These are phyloP conservation scores for Epistrophe eligans DNA, from an alignment of 2,888 invertebrate genomes.

Conservation along the genomic window DNA sequence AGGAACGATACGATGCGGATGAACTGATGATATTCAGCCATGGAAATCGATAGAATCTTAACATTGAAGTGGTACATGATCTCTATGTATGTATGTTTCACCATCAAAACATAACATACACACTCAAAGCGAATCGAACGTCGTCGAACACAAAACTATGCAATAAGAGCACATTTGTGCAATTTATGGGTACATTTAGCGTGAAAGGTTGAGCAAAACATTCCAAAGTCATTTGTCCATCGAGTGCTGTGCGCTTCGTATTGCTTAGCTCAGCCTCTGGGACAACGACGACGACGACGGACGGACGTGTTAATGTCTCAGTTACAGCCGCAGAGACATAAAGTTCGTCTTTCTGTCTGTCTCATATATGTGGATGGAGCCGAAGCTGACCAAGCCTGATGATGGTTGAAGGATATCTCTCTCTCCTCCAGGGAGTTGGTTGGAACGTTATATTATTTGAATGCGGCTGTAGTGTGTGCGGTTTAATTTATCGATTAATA, in stretches of 20 bases:
- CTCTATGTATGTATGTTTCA: background rate
- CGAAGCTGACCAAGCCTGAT: background rate
- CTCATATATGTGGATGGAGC: background rate
- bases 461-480: constrained; percentile 36
- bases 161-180: constrained; percentile 42
- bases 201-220: constrained; percentile 76
- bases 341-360: constrained; percentile 39
- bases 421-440: constrained; percentile 30
- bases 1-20: background rate
- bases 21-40: constrained; percentile 41
- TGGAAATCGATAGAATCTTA: constrained; percentile 19
- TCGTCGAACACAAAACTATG: background rate
- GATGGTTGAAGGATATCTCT: constrained; percentile 38
- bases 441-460: constrained; percentile 3
- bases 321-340: constrained; percentile 38
- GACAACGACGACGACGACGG: too few species aligned
- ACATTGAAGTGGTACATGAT: constrained; percentile 16
- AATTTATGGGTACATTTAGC: constrained; percentile 74
- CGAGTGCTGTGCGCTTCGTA: constrained; percentile 59
- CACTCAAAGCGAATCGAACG: background rate
- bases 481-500: constrained; percentile 73
- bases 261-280: constrained; percentile 38
- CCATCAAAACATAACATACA: background rate
- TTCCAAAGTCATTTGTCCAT: constrained; percentile 75
- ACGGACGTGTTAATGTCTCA: constrained; percentile 57